Conservation (phyloP, 1,140 invertebrate species). For the Trichonephila inaurata region DNA sequence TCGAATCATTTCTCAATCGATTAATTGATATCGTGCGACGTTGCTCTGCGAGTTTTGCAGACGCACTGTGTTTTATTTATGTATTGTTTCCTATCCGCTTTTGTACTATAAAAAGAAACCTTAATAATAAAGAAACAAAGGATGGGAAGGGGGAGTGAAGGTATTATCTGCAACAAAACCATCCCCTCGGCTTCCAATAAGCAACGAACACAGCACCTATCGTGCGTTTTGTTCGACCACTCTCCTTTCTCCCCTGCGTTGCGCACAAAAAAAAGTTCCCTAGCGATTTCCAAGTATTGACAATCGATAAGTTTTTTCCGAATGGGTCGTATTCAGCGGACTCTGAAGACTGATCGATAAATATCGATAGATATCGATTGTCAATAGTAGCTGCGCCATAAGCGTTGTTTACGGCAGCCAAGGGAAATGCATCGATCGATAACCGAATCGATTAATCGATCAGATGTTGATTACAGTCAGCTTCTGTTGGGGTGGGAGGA, state of each 20-base stretch:
- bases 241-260: neutral
- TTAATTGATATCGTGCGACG: neutral
- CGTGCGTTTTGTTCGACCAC: constrained; percentile 33
- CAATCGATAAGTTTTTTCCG: constrained; percentile 68
- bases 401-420: constrained; percentile 74
- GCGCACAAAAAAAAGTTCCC: constrained; percentile 51
- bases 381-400: constrained; percentile 71
- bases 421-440: constrained; percentile 58
- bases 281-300: constrained; percentile 72
- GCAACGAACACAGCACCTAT: constrained; percentile 7
- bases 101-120: constrained; percentile 16
- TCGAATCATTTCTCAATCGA: neutral
- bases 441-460: constrained; percentile 70
- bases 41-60: neutral
- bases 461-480: constrained; percentile 72
- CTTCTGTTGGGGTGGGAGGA: constrained; percentile 34
- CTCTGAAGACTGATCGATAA: constrained; percentile 51
- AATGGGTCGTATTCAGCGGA: constrained; percentile 28
- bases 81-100: neutral
- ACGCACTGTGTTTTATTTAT: neutral
- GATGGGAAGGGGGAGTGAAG: neutral
- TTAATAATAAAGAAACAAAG: constrained; percentile 25
- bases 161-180: constrained; percentile 54
- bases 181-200: constrained; percentile 49
- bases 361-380: constrained; percentile 75